Evolutionary conservation across 2,113 vertebrate species (phyloP).

Genomic region (Lucifuga dentata): DNA sequence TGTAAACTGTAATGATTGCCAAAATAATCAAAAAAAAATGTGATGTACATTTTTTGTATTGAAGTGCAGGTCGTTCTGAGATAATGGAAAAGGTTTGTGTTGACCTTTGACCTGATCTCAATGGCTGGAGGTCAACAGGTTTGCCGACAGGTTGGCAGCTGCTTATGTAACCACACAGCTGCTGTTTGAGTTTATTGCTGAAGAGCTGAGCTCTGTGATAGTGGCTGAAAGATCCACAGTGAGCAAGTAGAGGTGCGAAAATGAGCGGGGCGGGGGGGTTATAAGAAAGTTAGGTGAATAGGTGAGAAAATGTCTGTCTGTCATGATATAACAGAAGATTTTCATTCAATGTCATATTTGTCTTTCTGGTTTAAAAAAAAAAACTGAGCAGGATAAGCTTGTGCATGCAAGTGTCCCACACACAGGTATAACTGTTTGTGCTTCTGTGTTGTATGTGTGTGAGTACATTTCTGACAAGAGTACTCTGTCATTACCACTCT

Average conservation of each 20-base stretch:
- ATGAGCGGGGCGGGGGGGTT: too few relatives aligned
- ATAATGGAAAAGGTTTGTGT: neutral
- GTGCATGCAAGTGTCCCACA: constrained; percentile 56
- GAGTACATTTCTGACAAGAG: constrained; percentile 44
- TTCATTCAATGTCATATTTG: too few relatives aligned
- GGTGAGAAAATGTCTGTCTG: too few relatives aligned
- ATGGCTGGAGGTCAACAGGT: constrained; percentile 18
- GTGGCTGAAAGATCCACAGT: constrained; percentile 29
- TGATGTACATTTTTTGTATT: constrained; percentile 27
- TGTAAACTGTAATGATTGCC: neutral
- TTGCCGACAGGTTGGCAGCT: constrained; percentile 41
- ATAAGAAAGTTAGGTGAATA: too few relatives aligned
- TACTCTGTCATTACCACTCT: constrained; percentile 76
- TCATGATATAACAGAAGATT: too few relatives aligned
- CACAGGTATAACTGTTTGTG: constrained; percentile 30
- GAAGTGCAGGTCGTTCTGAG: neutral
- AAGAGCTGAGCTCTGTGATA: constrained; percentile 41
- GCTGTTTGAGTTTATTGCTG: constrained; percentile 43
- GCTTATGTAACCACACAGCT: constrained; percentile 59
- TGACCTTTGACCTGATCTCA: constrained; percentile 50
- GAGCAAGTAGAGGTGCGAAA: constrained; percentile 60
- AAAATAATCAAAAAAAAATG: neutral
- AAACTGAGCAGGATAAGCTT: constrained; percentile 14
- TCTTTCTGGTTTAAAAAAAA: neutral
- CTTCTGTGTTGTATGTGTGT: constrained; percentile 27